Evolutionary conservation across 2,797 vertebrate genomes (phyloP), one percentile per base, ranked within the genome.

Genomic region (Betta splendens): DNA sequence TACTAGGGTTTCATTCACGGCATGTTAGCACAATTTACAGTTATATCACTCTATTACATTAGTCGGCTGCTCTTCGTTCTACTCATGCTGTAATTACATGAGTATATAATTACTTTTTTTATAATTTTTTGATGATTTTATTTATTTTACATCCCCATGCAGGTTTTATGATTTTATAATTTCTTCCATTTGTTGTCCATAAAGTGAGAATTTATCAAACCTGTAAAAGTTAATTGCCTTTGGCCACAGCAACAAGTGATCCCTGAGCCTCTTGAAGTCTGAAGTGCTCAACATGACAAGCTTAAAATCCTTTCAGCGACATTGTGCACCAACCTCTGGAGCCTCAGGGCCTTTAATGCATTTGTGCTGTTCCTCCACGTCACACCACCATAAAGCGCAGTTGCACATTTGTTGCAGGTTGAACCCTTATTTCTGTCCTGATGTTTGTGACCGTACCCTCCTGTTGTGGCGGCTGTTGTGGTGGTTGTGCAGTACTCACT

Each of bases 401-500:
- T 44, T 42, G 40, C 37, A 69, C 15, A 3, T 9, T 54, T 43
- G 3, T 45, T 56, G 23, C n/a, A n/a, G n/a, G n/a, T n/a, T n/a
- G n/a, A n/a, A n/a, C 13, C 1, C 7, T 23, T 22, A 0, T 18
- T 20, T 13, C 10, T 28, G 12, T 42, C 53, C 37, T 52, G 20
- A 21, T 48, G 33, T 17, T 25, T 3, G 29, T 42, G 13, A 68
- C 18, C 40, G 35, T 22, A 13, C 38, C 35, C 64, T 5, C 6
- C 9, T 23, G 31, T n/a, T n/a, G n/a, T n/a, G n/a, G n/a, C n/a
- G n/a, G n/a, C n/a, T n/a, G n/a, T n/a, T n/a, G n/a, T n/a, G n/a
- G n/a, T n/a, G n/a, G n/a, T n/a, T n/a, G 33, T 42, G 23, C 3
- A 40, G 43, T 75, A 91, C 92, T 92, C 69, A 93, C 92, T 73